phyloP scores from a whole-genome alignment of 2,888 invertebrate species.

The Chesias legatella region DNA sequence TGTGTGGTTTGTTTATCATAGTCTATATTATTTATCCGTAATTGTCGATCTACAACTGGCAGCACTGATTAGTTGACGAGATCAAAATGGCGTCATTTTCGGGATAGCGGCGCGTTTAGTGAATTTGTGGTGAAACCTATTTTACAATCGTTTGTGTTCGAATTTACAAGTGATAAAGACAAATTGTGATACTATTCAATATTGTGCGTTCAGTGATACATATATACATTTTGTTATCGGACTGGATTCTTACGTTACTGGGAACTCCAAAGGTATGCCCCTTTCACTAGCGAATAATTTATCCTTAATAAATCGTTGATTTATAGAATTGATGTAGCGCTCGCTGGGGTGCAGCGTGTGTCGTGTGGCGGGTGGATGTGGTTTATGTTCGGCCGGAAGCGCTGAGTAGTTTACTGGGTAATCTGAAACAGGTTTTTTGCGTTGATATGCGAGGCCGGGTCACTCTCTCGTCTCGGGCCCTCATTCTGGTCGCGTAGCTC shows the following conservation, averaged over 20 bases:
- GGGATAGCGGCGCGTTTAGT: conserved; percentile 52
- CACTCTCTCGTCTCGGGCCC: conserved; percentile 53
- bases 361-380: conserved; percentile 28
- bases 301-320: conserved; percentile 45
- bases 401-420: conserved; percentile 66
- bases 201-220: conserved; percentile 27
- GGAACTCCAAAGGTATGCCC: conserved; percentile 67
- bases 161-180: conserved; percentile 56
- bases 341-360: conserved; percentile 20
- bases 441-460: conserved; percentile 50
- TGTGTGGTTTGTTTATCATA: too few species aligned
- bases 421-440: conserved; percentile 63
- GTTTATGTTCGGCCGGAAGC: conserved; percentile 50
- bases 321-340: conserved; percentile 29
- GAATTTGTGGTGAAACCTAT: conserved; percentile 39
- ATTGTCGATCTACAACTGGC: too few species aligned
- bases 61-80: conserved; percentile 67
- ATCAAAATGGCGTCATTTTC: conserved; percentile 79
- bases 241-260: conserved; percentile 25
- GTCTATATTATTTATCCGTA: too few species aligned
- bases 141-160: conserved; percentile 51
- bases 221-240: conserved; percentile 12
- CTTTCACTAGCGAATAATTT: conserved; percentile 73
- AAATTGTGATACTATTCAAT: conserved; percentile 49
- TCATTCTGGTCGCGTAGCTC: conserved; percentile 46